Evolutionary conservation across 2,113 vertebrate species (phyloP), one percentile per base, ranked within the genome.

Genomic region (Chlorodrepanis virens): DNA sequence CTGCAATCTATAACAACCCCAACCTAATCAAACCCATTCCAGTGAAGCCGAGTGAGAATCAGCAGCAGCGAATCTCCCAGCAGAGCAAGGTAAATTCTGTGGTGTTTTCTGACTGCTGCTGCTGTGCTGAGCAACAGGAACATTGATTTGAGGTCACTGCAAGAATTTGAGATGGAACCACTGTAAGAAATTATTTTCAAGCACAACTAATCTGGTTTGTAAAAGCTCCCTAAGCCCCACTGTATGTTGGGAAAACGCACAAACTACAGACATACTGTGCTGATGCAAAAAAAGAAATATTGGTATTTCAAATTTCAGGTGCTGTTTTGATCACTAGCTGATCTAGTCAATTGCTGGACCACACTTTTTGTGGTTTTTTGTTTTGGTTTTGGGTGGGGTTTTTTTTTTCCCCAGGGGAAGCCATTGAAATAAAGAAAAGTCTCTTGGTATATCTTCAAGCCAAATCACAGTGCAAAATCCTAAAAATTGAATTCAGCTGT

Each of bases 21-120:
- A 98, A 99, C 97, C 97, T 99, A 47, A 99, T 99, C 97, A 99
- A 99, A 93, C 99, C 99, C 13, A 99, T 99, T 71, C 99, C 99
- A 24, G 98, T 99, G 86, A 99, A 99, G 95, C 98, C 98, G 2
- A 98, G 90, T 35, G 98, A 98, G 56, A 95, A 72, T 18, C 97
- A 97, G 64, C 97, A 97, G 3, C 98, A 97, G 39, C 61, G n/a
- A 12, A 2, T 63, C 81, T 87, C 96, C 70, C 95, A 87, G 44
- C 97, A 96, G 64, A 67, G 79, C 95, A 98, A 98, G 98, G 98
- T 98, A 95, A 56, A 37, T 4, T 0, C 14, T 14, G 77, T 14
- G 64, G 8, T 65, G 28, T 14, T 37, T 33, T 82, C 53, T 94
- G 40, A 3, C 45, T 71, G 35, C 44, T 54, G 44, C 76, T 68